Evolutionary conservation across 2,888 invertebrate species (phyloP).

Genomic region (Polyommatus icarus): DNA sequence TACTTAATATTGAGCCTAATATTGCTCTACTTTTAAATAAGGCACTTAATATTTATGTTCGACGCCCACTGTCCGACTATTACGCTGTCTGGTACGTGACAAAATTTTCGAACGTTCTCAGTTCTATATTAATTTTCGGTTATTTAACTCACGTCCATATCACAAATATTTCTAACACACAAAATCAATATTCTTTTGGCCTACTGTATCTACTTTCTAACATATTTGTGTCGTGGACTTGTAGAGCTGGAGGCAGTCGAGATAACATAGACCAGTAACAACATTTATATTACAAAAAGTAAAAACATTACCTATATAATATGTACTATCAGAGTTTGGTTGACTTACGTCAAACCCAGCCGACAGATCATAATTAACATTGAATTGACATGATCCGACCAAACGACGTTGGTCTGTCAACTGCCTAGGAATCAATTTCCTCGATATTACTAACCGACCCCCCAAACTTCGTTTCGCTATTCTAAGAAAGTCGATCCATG

Average conservation of each 20-base stretch:
- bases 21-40: background rate
- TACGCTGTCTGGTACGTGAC: constrained; percentile 26
- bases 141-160: constrained; percentile 11
- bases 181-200: background rate
- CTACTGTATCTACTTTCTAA: background rate
- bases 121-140: background rate
- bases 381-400: too few relatives aligned
- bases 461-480: too few relatives aligned
- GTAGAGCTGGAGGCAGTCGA: background rate
- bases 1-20: background rate
- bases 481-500: too few relatives aligned
- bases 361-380: too few relatives aligned
- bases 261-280: background rate
- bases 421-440: too few relatives aligned
- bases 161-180: background rate
- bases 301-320: background rate
- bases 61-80: constrained; percentile 15
- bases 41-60: constrained; percentile 14
- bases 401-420: too few relatives aligned
- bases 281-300: too few relatives aligned
- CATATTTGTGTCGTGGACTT: background rate
- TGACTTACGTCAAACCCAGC: too few relatives aligned
- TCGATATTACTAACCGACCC: too few relatives aligned
- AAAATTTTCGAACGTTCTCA: background rate
- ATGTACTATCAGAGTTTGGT: too few relatives aligned